A percentile compares a stretch with the other conserved stretches of the same genome.
Conservation (phyloP, 2,888 invertebrate genomes). For the Platycnemis pennipes region DNA sequence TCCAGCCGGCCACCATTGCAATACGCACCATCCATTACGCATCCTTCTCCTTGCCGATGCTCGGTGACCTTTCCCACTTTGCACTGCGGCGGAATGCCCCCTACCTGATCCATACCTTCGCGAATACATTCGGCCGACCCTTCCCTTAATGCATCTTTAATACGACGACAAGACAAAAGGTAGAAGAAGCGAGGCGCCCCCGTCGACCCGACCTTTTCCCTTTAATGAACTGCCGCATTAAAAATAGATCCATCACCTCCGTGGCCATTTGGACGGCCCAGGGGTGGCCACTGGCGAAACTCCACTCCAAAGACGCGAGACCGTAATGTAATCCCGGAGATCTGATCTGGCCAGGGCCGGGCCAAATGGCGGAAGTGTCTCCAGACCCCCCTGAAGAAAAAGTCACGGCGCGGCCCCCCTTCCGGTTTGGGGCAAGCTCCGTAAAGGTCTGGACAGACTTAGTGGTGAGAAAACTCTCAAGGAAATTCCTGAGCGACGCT, state of each 20-base stretch:
- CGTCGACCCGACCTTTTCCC: neutral
- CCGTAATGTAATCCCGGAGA: too few species aligned
- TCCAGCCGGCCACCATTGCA: too few species aligned
- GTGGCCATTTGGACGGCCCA: neutral
- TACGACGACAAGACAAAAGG: constrained; percentile 22
- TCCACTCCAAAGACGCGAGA: too few species aligned
- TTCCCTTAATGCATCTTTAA: constrained; percentile 17
- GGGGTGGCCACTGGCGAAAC: neutral
- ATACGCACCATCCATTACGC: too few species aligned
- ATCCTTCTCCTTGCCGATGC: neutral
- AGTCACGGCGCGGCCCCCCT: too few species aligned
- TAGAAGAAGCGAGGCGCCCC: neutral
- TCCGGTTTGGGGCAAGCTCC: too few species aligned
- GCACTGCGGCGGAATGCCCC: neutral
- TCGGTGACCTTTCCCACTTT: neutral
- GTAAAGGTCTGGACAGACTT: too few species aligned
- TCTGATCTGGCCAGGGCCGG: too few species aligned
- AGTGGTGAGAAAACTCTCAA: too few species aligned
- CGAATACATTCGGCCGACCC: constrained; percentile 3
- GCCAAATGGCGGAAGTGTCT: too few species aligned
- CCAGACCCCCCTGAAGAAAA: too few species aligned
- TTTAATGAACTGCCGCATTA: constrained; percentile 30
- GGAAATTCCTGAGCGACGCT: too few species aligned
- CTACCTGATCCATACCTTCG: neutral
- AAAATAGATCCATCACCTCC: constrained; percentile 28